These are phyloP conservation scores for Callorhinus ursinus DNA, from an alignment of 2,113 vertebrate genomes.

Conservation along the genomic window DNA sequence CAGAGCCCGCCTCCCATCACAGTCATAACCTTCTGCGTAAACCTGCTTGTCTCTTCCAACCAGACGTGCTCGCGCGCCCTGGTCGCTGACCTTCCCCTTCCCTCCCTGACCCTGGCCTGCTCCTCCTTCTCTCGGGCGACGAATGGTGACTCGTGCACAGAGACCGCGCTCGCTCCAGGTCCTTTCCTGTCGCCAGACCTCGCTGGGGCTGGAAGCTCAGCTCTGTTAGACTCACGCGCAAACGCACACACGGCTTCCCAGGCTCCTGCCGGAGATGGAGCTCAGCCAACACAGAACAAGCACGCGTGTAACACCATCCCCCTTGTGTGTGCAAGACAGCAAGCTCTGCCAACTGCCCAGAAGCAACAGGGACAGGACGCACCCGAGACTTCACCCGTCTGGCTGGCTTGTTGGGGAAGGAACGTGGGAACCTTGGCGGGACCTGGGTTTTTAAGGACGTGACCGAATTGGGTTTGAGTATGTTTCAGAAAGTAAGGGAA, in stretches of 20 bases:
- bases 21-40: neutral
- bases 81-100: neutral
- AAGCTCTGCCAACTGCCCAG: neutral
- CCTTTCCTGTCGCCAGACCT: neutral
- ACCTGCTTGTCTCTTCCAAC: neutral
- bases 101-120: neutral
- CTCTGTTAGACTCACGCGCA: neutral
- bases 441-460: neutral
- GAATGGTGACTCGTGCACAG: neutral
- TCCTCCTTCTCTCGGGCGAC: neutral
- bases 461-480: neutral
- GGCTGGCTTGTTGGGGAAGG: neutral
- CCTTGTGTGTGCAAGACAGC: too few species aligned
- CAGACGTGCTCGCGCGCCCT: neutral
- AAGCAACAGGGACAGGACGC: neutral
- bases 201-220: neutral
- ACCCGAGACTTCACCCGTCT: neutral
- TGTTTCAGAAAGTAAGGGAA: neutral
- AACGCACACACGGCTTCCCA: too few species aligned
- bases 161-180: neutral
- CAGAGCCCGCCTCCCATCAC: neutral
- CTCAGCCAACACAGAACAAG: neutral
- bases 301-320: accelerated
- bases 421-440: neutral
- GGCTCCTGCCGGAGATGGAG: neutral